Evolutionary conservation across 2,888 invertebrate species (phyloP), one percentile per base, ranked within the genome.

Genomic region (Cryptocheilus praepositus): DNA sequence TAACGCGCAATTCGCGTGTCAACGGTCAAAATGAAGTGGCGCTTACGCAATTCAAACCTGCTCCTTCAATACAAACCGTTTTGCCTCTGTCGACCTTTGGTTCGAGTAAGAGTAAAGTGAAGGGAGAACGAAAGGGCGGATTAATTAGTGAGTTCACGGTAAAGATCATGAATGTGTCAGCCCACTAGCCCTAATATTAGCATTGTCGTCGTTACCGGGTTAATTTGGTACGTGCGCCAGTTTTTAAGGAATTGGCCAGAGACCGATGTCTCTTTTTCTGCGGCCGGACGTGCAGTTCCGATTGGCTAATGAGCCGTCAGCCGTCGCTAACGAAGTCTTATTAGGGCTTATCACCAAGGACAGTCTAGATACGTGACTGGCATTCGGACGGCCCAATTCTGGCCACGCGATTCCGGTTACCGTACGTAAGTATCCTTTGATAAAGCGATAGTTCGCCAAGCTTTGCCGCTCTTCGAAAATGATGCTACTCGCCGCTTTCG

Each of bases 281-380:
- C 18, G 22, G 8, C 28, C 64, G 58, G 55, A 67, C 44, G 61
- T 49, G 46, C 28, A 49, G 36, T 65, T 65, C 65, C 70, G 70
- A 74, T 70, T 65, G 61, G 61, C 69, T 75, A 77, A 78, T 71
- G 69, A 75, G 73, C 58, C 55, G 59, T 71, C 67, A 45, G 36
- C 16, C 53, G 13, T 28, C 64, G 56, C 64, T 43, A 62, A 71
- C 36, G 52, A 64, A 70, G 61, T 59, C 64, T 70, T 75, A 64
- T 67, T 70, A 69, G 28, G 62, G 58, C 43, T 58, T 56, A 25
- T 56, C 52, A 52, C 19, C 45, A 51, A 61, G 55, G 57, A 60
- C 55, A 36, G 36, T 36, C 36, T n/a, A 22, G 53, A 25, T 53
- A 22, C 8, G 22, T 25, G 22, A 4, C 13, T 25, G 7, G 28